phyloP scores from a whole-genome alignment of 1,140 invertebrate species.

The Luehdorfia chinensis region DNA sequence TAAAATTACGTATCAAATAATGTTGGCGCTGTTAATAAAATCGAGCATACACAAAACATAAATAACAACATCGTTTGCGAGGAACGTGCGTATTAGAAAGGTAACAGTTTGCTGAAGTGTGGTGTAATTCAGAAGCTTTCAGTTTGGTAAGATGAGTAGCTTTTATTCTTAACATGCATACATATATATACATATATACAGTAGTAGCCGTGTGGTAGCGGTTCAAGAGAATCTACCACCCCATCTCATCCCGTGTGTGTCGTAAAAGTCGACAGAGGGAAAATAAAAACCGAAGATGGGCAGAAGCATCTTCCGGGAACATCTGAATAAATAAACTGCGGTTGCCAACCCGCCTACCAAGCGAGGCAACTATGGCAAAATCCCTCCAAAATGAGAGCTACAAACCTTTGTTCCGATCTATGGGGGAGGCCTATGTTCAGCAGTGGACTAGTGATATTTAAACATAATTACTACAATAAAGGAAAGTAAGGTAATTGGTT shows the following conservation, averaged over 20 bases:
- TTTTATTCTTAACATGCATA: background rate
- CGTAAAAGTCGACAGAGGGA: too few species aligned
- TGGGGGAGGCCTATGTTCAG: too few species aligned
- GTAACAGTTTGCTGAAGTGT: slow-evolving; percentile 33
- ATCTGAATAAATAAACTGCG: too few species aligned
- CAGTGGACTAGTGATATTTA: too few species aligned
- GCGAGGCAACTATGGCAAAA: background rate
- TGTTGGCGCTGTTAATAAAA: slow-evolving; percentile 8
- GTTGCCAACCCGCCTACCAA: too few species aligned
- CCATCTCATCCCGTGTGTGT: too few species aligned
- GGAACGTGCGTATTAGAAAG: slow-evolving; percentile 57
- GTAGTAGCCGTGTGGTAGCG: too few species aligned
- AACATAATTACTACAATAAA: too few species aligned
- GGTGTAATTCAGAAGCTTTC: slow-evolving; percentile 22
- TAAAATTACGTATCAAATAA: slow-evolving; percentile 16
- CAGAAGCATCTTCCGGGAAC: background rate
- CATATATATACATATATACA: background rate
- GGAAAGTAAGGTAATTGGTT: too few species aligned
- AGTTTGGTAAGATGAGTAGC: too few species aligned
- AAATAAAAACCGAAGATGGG: background rate
- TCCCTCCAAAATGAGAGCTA: background rate
- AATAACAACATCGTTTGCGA: slow-evolving; percentile 45
- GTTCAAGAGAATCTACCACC: too few species aligned
- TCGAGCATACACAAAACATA: background rate
- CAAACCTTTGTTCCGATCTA: too few species aligned